These are phyloP conservation scores for Artibeus jamaicensis DNA, from an alignment of 2,797 vertebrate species.

Conservation along the genomic window DNA sequence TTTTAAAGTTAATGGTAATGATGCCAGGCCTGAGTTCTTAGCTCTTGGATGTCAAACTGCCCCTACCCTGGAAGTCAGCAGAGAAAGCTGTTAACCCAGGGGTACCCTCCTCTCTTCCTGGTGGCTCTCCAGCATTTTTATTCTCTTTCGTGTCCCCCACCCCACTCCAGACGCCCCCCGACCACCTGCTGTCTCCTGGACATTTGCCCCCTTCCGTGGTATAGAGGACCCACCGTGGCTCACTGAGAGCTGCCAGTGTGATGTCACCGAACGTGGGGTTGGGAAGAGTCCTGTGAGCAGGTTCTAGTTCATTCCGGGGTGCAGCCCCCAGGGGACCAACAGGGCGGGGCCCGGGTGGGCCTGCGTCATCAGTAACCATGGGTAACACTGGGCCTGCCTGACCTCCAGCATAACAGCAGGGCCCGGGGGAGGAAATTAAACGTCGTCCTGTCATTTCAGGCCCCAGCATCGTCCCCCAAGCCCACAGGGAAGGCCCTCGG, in stretches of 20 bases:
- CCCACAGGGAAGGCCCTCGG: not conserved
- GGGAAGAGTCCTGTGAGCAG: not conserved
- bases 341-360: not conserved
- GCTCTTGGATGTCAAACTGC: not conserved
- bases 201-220: not conserved
- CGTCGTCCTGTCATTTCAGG: not conserved
- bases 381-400: not conserved
- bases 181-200: not conserved
- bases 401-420: not conserved
- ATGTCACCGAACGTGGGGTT: not conserved
- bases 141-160: not conserved
- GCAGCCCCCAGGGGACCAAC: not conserved
- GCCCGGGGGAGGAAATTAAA: not conserved
- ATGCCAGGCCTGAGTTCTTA: not conserved
- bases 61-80: not conserved
- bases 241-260: not conserved
- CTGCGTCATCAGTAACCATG: not conserved
- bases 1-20: not conserved
- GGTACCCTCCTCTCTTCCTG: not conserved
- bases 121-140: not conserved
- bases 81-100: not conserved
- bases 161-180: not conserved
- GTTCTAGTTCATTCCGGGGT: not conserved
- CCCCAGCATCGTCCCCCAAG: not conserved
- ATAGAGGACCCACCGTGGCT: not conserved